Base-by-base conservation (phyloP, 2,113 vertebrate genomes). In the Trichechus manatus region DNA sequence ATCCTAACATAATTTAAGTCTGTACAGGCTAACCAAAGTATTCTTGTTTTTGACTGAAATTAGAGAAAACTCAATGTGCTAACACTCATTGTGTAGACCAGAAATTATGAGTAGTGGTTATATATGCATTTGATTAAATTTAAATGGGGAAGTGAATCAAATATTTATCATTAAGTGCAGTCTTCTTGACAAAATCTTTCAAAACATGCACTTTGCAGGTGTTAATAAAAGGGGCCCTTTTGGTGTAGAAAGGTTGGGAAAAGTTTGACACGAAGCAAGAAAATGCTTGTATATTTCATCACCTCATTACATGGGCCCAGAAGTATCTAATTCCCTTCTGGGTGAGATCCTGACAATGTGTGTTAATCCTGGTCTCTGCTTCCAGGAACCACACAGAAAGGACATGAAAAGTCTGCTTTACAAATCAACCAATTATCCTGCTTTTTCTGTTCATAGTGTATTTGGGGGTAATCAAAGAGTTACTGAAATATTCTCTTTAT, bases 131-230 rank as follows among this genome's bases (percentile, higher is more conserved):
- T 85, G 64, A 94, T 87, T 87, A 92, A 70, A 96, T 87, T 77
- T 95, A 92, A 96, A 96, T 74, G 29, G 39, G n/a, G 10, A 77
- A 53, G 64, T 33, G 7, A 80, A 97, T 94, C n/a, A 87, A 87
- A 77, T 93, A 87, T 89, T 81, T 91, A 96, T 96, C 84, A 90
- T 66, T 88, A 95, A 91, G 31, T 84, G 6, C 44, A 72, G 29
- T 96, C 92, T 92, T 8, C 72, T 72, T 77, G 70, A 70, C 25
- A 90, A 86, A 90, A 59, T 63, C 63, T 97, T 93, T 95, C 70
- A 66, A 95, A 94, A 86, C 1, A 31, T 64, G 15, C 68, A 63
- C 17, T 83, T 85, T 61, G 5, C 50, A 84, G 80, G 47, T 11
- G 92, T 81, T 95, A 68, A 78, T 64, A 92, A 75, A 94, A 83